Conservation (phyloP, 2,797 vertebrate genomes). For the Cheracebus regulus region DNA sequence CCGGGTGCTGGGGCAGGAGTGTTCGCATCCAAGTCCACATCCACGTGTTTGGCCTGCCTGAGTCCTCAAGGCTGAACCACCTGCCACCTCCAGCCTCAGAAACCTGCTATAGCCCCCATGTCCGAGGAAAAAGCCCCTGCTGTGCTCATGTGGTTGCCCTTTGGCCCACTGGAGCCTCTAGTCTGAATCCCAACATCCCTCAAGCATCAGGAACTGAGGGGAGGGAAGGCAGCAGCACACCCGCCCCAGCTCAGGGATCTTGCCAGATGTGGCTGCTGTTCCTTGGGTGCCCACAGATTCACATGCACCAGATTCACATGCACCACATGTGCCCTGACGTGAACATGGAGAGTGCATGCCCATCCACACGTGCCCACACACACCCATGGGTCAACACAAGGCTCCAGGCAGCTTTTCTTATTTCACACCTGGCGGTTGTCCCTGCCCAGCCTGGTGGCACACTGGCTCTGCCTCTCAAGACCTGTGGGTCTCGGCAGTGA, state of each 20-base stretch:
- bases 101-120: neutral
- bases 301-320: neutral
- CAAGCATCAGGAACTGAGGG: neutral
- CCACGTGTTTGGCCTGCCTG: neutral
- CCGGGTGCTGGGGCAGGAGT: neutral
- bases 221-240: neutral
- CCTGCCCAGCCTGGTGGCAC: neutral
- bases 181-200: neutral
- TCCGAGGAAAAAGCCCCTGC: too few relatives aligned
- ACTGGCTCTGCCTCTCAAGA: neutral
- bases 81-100: neutral
- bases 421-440: neutral
- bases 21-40: neutral
- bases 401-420: neutral
- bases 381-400: neutral
- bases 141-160: neutral
- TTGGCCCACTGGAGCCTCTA: neutral
- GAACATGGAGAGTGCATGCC: neutral
- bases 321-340: neutral
- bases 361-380: rapidly evolving
- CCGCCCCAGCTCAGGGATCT: neutral
- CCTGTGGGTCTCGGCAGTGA: neutral
- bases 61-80: neutral
- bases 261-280: neutral
- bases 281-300: neutral